phyloP scores from a whole-genome alignment of 2,113 vertebrate species.

The Phaethornis superciliosus region DNA sequence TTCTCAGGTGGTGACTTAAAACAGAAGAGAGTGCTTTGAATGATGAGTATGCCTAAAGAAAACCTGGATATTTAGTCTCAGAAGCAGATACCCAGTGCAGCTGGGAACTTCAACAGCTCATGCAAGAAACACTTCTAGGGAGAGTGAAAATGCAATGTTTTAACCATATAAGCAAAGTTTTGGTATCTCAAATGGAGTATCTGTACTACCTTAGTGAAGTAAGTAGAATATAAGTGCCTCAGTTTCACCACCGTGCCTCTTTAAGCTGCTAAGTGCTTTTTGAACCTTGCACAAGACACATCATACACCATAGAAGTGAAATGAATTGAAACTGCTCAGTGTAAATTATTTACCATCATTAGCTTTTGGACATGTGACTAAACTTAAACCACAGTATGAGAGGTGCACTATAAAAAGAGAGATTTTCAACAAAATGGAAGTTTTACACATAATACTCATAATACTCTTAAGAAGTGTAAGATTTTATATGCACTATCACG shows the following conservation, averaged over 20 bases:
- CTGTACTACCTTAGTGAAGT: background rate
- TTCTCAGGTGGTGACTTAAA: background rate
- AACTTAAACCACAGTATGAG: background rate
- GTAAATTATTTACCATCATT: background rate
- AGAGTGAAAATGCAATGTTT: background rate
- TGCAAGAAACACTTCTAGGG: accelerated
- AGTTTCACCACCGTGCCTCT: background rate
- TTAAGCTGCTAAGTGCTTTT: background rate
- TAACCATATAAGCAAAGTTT: background rate
- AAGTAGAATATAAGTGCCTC: background rate
- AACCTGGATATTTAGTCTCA: accelerated
- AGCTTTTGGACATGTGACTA: background rate
- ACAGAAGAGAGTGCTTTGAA: background rate
- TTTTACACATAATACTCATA: background rate
- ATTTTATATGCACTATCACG: background rate
- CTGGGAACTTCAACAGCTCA: background rate
- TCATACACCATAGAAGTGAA: background rate
- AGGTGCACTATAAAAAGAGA: background rate
- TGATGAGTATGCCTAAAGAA: background rate
- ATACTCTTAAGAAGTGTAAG: background rate
- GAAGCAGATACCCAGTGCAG: background rate
- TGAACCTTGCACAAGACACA: background rate
- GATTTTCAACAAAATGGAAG: background rate
- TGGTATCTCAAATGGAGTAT: background rate
- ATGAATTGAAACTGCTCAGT: background rate